These are phyloP conservation scores for Diplodus puntazzo DNA, from an alignment of 2,797 vertebrate species.

Conservation along the genomic window DNA sequence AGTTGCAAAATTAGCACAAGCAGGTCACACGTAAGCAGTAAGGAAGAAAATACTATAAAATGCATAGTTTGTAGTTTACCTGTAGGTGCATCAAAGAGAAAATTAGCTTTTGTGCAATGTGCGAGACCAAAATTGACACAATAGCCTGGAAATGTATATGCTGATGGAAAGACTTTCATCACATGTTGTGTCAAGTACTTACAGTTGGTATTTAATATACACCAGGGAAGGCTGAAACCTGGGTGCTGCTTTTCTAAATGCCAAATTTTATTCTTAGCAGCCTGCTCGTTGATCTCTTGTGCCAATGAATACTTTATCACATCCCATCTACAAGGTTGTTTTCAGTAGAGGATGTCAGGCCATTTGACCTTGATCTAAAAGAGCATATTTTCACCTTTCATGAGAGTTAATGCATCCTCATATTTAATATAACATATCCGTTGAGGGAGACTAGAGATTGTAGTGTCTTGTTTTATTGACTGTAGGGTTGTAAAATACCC, in stretches of 20 bases:
- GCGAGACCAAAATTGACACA: not conserved
- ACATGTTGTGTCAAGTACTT: not conserved
- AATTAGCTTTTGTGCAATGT: not conserved
- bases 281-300: conserved; percentile 4
- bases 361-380: conserved; percentile 8
- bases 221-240: not conserved
- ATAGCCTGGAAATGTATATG: not conserved
- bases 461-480: conserved; percentile 49
- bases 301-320: conserved; percentile 7
- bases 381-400: not conserved
- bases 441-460: conserved; percentile 20
- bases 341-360: not conserved
- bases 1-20: not conserved
- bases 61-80: not conserved
- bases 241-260: not conserved
- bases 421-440: conserved; percentile 11
- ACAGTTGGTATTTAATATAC: conserved; percentile 1
- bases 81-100: not conserved
- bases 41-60: not conserved
- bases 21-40: not conserved
- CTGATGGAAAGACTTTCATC: not conserved
- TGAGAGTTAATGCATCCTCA: conserved; percentile 28
- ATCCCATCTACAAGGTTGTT: not conserved
- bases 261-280: conserved; percentile 3
- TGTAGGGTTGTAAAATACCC: conserved; percentile 40